Conservation (phyloP, 2,113 vertebrate species). For the Odocoileus hemionus region DNA sequence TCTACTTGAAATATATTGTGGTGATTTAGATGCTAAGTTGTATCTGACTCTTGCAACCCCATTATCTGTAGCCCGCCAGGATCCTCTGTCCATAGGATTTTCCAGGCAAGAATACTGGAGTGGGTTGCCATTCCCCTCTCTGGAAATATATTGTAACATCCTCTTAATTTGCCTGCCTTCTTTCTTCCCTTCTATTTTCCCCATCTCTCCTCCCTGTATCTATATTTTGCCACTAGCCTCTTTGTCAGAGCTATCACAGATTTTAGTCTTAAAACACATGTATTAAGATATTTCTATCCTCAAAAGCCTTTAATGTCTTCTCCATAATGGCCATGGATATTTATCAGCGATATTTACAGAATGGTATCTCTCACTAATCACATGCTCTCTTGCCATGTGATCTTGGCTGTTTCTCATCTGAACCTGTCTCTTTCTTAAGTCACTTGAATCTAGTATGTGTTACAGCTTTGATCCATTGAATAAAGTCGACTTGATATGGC, state of each 20-base stretch:
- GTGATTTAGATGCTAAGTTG: not conserved
- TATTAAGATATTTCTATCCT: not conserved
- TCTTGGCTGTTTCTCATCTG: not conserved
- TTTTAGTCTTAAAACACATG: not conserved
- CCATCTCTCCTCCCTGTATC: not conserved
- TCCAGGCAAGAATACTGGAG: not conserved
- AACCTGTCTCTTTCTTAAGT: not conserved
- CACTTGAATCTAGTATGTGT: not conserved
- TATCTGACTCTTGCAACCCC: accelerated
- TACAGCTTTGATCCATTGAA: accelerated
- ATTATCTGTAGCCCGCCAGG: not conserved
- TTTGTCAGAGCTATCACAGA: not conserved
- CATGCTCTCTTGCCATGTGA: not conserved
- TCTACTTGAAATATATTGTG: not conserved
- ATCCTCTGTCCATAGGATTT: not conserved
- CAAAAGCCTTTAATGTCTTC: not conserved
- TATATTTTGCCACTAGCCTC: not conserved
- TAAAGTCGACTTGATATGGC: not conserved
- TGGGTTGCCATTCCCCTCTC: not conserved
- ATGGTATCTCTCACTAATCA: not conserved
- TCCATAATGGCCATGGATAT: not conserved
- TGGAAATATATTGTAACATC: not conserved
- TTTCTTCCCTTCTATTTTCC: not conserved
- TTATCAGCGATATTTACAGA: not conserved
- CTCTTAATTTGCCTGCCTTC: not conserved